A percentile compares a stretch with the other conserved stretches of the same genome.
Conservation (phyloP, 2,888 invertebrate genomes). For the Hypselothyrea guttata region DNA sequence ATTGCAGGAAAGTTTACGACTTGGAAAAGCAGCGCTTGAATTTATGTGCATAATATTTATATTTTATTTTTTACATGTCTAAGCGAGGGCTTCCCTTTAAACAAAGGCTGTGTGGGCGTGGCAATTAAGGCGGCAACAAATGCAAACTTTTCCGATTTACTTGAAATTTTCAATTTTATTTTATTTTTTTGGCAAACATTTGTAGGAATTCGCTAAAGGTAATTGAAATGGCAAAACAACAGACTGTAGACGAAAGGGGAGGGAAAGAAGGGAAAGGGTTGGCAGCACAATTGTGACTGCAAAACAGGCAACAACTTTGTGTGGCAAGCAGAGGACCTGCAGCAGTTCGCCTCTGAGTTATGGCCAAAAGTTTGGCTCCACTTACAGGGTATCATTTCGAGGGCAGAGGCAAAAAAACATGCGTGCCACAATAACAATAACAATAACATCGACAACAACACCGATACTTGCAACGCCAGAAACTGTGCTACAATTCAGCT, state of each 20-base stretch:
- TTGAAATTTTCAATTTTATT: too few relatives aligned
- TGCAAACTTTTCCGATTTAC: constrained; percentile 55
- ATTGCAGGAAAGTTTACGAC: constrained; percentile 58
- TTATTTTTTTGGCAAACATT: constrained; percentile 31
- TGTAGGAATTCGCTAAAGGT: constrained; percentile 43
- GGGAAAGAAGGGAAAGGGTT: not conserved
- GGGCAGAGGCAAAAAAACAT: constrained; percentile 10
- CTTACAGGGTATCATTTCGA: constrained; percentile 45
- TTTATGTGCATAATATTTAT: constrained; percentile 74
- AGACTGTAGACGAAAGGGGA: not conserved
- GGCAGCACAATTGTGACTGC: not conserved
- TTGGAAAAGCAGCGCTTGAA: constrained; percentile 51
- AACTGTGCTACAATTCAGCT: constrained; percentile 55
- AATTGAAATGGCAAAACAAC: constrained; percentile 55
- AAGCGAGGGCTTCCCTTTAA: not conserved
- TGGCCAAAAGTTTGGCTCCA: constrained; percentile 40
- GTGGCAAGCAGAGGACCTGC: not conserved
- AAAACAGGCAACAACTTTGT: constrained; percentile 26
- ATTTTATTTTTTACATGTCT: constrained; percentile 38
- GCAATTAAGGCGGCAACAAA: constrained; percentile 32
- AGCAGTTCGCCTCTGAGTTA: constrained; percentile 32
- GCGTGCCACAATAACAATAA: constrained; percentile 28
- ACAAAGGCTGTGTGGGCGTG: constrained; percentile 41
- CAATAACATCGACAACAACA: constrained; percentile 18
- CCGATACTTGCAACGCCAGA: constrained; percentile 30